phyloP scores from a whole-genome alignment of 1,140 invertebrate species.

The Agraylea sexmaculata region DNA sequence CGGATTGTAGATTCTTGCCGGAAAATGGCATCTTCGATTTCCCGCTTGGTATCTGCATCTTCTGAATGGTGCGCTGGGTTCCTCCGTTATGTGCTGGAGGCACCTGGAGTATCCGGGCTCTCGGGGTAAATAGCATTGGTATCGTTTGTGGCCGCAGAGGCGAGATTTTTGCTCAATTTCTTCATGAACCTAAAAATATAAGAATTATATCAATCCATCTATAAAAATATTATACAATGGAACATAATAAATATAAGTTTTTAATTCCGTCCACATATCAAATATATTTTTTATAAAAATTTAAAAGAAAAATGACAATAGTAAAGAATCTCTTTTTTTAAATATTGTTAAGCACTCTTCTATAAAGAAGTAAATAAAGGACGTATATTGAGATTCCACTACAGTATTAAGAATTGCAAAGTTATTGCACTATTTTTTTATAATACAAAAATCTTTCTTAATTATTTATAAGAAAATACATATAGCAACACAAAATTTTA shows the following conservation, averaged over 20 bases:
- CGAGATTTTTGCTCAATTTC: conserved; percentile 31
- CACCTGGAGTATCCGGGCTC: conserved; percentile 27
- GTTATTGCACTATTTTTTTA: too few relatives aligned
- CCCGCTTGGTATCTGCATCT: conserved; percentile 27
- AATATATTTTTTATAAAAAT: too few relatives aligned
- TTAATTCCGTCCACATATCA: background rate
- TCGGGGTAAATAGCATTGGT: conserved; percentile 30
- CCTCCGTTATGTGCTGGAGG: conserved; percentile 27
- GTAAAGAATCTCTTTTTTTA: too few relatives aligned
- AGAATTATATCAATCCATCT: conserved; percentile 22
- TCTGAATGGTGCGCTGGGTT: conserved; percentile 31
- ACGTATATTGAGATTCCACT: too few relatives aligned
- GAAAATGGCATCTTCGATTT: conserved; percentile 25
- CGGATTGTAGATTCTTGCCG: conserved; percentile 24
- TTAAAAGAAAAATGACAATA: too few relatives aligned
- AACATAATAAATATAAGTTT: conserved; percentile 6
- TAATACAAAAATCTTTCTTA: too few relatives aligned
- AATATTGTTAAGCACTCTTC: too few relatives aligned
- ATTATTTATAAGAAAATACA: too few relatives aligned
- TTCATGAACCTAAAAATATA: conserved; percentile 26
- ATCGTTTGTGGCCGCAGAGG: conserved; percentile 26
- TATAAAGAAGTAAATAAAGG: too few relatives aligned
- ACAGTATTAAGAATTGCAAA: too few relatives aligned
- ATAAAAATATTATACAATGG: conserved; percentile 25
- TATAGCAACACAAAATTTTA: too few relatives aligned